These are phyloP conservation scores for Troglohyphantes excavatus DNA, from an alignment of 2,888 invertebrate species.

Conservation along the genomic window DNA sequence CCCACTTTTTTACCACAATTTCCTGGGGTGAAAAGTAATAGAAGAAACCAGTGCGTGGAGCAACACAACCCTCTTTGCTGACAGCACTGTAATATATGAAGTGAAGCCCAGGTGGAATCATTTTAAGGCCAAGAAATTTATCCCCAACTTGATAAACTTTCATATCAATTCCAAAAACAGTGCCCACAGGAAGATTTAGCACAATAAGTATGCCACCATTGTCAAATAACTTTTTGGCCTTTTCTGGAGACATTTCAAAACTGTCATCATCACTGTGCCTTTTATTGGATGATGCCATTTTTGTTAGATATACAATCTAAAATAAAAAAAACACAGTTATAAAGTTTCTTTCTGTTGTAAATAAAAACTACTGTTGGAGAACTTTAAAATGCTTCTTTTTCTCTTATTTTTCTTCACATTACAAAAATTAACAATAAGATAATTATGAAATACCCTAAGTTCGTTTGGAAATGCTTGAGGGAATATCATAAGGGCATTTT, in stretches of 20 bases:
- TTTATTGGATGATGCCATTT: constrained; percentile 58
- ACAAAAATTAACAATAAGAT: too few relatives aligned
- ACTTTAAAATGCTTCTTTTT: too few relatives aligned
- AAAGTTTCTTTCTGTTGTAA: too few relatives aligned
- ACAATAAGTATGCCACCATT: constrained; percentile 93
- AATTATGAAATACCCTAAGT: too few relatives aligned
- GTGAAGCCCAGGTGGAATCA: constrained; percentile 98
- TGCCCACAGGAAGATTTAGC: constrained; percentile 92
- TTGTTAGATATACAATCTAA: background rate
- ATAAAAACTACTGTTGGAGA: too few relatives aligned
- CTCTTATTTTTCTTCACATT: too few relatives aligned
- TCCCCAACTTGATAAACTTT: constrained; percentile 94
- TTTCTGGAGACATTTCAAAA: constrained; percentile 88
- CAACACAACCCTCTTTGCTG: constrained; percentile 84
- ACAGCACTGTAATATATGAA: constrained; percentile 91
- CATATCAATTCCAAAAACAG: constrained; percentile 98
- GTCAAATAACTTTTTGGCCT: constrained; percentile 88
- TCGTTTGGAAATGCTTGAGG: too few relatives aligned
- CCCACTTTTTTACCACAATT: constrained; percentile 94
- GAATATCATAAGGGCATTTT: too few relatives aligned
- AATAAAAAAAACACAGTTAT: too few relatives aligned
- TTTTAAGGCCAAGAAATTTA: constrained; percentile 97
- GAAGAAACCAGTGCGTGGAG: constrained; percentile 92
- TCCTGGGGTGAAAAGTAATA: constrained; percentile 92
- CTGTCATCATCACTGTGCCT: constrained; percentile 11